These are phyloP conservation scores for Patella pellucida DNA, from an alignment of 2,888 invertebrate species.

Conservation along the genomic window DNA sequence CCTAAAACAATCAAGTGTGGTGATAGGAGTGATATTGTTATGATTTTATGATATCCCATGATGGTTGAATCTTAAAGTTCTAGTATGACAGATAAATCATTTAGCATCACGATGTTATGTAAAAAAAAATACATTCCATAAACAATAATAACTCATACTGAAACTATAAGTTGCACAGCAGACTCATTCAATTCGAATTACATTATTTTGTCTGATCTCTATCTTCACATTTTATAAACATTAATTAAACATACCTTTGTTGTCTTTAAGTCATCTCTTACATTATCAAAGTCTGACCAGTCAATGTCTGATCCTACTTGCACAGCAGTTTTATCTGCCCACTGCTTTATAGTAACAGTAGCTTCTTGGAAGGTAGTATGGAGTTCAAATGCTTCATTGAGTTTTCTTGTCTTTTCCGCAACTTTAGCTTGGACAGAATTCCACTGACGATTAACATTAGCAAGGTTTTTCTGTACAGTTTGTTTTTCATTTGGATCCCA, in stretches of 20 bases:
- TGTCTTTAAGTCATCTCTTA: conserved; percentile 53
- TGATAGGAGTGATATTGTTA: too few relatives aligned
- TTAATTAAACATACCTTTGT: conserved; percentile 44
- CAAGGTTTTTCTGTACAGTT: conserved; percentile 51
- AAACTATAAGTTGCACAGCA: too few relatives aligned
- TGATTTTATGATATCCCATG: too few relatives aligned
- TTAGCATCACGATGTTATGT: too few relatives aligned
- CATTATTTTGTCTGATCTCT: too few relatives aligned
- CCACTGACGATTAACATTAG: conserved; percentile 57
- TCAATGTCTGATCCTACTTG: conserved; percentile 42
- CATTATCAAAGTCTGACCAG: conserved; percentile 49
- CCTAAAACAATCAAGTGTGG: too few relatives aligned
- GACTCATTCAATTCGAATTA: too few relatives aligned
- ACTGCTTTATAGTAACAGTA: conserved; percentile 46
- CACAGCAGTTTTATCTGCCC: conserved; percentile 49
- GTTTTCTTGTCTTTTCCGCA: conserved; percentile 49
- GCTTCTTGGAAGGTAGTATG: conserved; percentile 49
- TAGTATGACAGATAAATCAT: too few relatives aligned
- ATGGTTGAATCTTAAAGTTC: too few relatives aligned
- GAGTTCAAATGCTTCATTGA: conserved; percentile 56
- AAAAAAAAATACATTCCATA: too few relatives aligned
- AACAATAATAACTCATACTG: too few relatives aligned
- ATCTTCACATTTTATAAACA: too few relatives aligned
- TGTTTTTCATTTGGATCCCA: conserved; percentile 56
- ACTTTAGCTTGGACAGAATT: conserved; percentile 49